Conservation (phyloP, 1,140 invertebrate genomes). For the Aethina tumida region DNA sequence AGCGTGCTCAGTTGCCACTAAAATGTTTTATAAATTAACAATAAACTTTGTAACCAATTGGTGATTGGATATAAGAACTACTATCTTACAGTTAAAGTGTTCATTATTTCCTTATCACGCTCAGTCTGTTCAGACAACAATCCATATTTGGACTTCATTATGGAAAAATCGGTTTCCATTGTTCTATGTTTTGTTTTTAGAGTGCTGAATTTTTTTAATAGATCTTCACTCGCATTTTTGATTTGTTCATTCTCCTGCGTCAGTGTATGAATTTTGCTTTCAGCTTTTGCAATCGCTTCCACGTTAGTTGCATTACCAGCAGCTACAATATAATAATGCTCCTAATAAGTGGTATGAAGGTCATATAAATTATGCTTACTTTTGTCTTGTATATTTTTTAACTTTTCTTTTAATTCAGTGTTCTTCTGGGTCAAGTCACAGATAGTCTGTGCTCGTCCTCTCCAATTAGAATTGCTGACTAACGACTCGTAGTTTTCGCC, state of each 20-base stretch:
- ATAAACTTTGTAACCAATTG: neutral
- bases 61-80: neutral
- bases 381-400: slow-evolving; percentile 29
- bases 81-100: slow-evolving; percentile 40
- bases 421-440: slow-evolving; percentile 52
- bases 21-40: too few relatives aligned
- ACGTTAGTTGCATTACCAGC: neutral
- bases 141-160: slow-evolving; percentile 38
- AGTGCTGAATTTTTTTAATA: slow-evolving; percentile 48
- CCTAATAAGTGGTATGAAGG: neutral
- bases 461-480: slow-evolving; percentile 39
- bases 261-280: slow-evolving; percentile 16
- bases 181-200: slow-evolving; percentile 44
- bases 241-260: slow-evolving; percentile 39
- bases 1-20: neutral
- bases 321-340: neutral
- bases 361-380: slow-evolving; percentile 9
- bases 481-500: slow-evolving; percentile 41
- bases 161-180: slow-evolving; percentile 43
- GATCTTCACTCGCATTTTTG: slow-evolving; percentile 35
- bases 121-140: slow-evolving; percentile 36
- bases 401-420: slow-evolving; percentile 48
- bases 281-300: slow-evolving; percentile 7
- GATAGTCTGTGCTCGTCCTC: slow-evolving; percentile 62
- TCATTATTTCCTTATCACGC: slow-evolving; percentile 46